A percentile compares a stretch with the other conserved stretches of the same genome.
These are phyloP conservation scores for Trachemys scripta DNA, from an alignment of 2,113 vertebrate genomes.

Conservation along the genomic window DNA sequence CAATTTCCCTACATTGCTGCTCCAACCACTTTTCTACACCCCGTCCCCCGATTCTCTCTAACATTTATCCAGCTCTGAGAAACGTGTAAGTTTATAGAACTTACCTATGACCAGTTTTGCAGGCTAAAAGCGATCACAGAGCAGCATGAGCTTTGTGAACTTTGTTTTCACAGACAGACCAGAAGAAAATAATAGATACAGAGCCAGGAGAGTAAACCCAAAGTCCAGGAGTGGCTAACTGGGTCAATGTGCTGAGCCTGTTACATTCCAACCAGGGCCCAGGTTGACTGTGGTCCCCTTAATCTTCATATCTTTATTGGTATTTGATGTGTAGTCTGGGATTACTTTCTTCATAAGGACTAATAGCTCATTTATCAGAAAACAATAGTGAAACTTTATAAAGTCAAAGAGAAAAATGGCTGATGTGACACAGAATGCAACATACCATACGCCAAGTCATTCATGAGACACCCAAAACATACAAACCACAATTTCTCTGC, in stretches of 20 bases:
- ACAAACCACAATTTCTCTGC: neutral
- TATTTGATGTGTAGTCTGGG: neutral
- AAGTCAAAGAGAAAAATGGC: neutral
- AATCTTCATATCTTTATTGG: fast-evolving
- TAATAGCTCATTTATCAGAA: neutral
- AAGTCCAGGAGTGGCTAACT: neutral
- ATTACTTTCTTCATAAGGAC: neutral
- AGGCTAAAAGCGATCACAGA: neutral
- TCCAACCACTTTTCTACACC: neutral
- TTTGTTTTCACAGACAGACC: neutral
- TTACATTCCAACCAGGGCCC: neutral
- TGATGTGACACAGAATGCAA: neutral
- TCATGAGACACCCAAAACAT: neutral
- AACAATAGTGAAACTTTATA: neutral
- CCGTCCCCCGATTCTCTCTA: neutral
- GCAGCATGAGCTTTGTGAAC: neutral
- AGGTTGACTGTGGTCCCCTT: neutral
- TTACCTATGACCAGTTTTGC: too few species aligned
- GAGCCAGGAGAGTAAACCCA: neutral
- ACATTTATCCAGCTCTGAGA: neutral
- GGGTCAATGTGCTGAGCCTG: neutral
- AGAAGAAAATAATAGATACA: fast-evolving
- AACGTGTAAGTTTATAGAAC: fast-evolving
- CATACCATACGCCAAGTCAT: neutral
- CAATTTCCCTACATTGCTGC: neutral